These are phyloP conservation scores for Dreissena rostriformis DNA, from an alignment of 1,140 invertebrate species.

Conservation along the genomic window DNA sequence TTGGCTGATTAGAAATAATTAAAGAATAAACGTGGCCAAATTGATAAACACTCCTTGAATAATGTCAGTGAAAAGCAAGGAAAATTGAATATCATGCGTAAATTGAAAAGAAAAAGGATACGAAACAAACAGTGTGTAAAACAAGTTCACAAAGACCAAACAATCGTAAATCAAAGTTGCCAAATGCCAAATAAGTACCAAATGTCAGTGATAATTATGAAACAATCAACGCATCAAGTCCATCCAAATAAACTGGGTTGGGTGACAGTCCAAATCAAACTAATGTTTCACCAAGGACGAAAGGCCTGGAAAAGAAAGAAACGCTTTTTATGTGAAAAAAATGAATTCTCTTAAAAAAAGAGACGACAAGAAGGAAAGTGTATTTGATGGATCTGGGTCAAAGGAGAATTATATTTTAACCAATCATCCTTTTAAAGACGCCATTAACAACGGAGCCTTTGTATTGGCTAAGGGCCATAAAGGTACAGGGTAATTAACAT, in stretches of 20 bases:
- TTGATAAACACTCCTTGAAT: too few species aligned
- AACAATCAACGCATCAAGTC: background rate
- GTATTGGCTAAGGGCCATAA: background rate
- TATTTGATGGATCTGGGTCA: background rate
- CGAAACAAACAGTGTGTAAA: too few species aligned
- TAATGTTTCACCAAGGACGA: too few species aligned
- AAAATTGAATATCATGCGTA: too few species aligned
- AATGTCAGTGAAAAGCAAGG: too few species aligned
- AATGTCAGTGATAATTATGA: constrained; percentile 12
- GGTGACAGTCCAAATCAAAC: too few species aligned
- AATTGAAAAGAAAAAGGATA: too few species aligned
- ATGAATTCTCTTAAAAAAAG: background rate
- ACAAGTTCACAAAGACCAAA: too few species aligned
- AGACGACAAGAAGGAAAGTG: background rate
- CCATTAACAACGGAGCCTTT: background rate
- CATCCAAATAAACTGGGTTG: too few species aligned
- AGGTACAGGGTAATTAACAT: background rate
- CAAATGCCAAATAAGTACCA: background rate
- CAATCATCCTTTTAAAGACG: background rate
- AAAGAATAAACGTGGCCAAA: too few species aligned
- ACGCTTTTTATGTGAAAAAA: background rate
- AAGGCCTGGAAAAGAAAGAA: background rate
- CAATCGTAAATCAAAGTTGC: too few species aligned
- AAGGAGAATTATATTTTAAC: background rate
- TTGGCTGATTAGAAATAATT: too few species aligned